Base-by-base conservation (phyloP, 1,140 invertebrate species). In the Adoxophyes honmai region DNA sequence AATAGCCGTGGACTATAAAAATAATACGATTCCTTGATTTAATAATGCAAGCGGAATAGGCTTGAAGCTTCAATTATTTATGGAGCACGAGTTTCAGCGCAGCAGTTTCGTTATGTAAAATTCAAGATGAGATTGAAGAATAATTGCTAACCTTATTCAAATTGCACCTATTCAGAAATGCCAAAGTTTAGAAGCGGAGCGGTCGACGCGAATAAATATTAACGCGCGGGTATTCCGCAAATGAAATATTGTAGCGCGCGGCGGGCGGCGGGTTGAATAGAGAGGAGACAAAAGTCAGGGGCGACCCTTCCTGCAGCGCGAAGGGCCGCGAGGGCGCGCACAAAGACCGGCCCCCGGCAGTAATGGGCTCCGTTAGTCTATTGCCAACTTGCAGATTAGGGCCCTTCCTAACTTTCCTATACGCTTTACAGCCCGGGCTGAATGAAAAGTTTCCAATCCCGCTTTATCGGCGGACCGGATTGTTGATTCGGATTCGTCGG, bases 291-390 rank as follows among this genome's bases (percentile, higher is more conserved):
- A 66, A 70, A 73, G 64, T 74, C 62, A 69, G 66, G 56, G 59
- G 68, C 62, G 70, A 75, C 70, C 72, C 75, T 68, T 74, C 64
- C 66, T 60, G 62, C 56, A 18, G 56, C 39, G 15, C 52, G 62
- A 68, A 63, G 72, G 69, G 64, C 58, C 59, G 57, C 60, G 60
- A 68, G 79, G 79, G 79, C 68, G 64, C 73, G 70, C 66, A 82
- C 79, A 81, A 82, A 77, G 78, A 68, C 52, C 51, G 67, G 59
- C 62, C 70, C 73, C 66, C 65, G 70, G 72, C 63, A 61, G 70
- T 74, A 73, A 78, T 75, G 69, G 70, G 65, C 64, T 67, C 63
- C 67, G 66, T 65, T 75, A 70, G 74, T 65, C 67, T 65, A 75
- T 64, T 61, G 70, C 72, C 67, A 61, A 75, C 66, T 74, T 58